phyloP scores from a whole-genome alignment of 2,888 invertebrate genomes.

The Myopa tessellatipennis region DNA sequence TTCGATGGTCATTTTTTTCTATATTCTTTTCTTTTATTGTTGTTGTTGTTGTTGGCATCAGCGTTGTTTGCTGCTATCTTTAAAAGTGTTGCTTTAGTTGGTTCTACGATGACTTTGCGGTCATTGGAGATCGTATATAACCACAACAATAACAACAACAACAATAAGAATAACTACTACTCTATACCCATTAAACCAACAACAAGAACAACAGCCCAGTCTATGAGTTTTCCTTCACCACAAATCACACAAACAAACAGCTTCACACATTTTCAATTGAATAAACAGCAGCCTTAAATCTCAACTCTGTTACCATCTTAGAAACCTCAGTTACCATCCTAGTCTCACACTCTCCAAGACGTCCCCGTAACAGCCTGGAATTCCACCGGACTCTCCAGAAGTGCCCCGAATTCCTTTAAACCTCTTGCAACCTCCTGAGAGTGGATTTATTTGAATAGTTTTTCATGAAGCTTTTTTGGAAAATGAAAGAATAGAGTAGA shows the following conservation, averaged over 20 bases:
- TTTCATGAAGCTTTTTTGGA: no score
- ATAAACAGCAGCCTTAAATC: neutral
- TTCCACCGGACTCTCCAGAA: no score
- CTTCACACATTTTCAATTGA: conserved; percentile 21
- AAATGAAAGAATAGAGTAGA: no score
- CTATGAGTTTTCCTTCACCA: neutral
- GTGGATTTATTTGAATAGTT: no score
- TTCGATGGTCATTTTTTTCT: conserved; percentile 11
- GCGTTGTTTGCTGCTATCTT: neutral
- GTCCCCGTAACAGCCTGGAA: no score
- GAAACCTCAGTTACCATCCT: neutral
- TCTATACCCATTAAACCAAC: neutral
- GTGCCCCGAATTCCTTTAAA: no score
- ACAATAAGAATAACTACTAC: neutral
- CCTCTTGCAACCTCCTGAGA: no score
- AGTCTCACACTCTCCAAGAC: neutral
- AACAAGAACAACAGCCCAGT: conserved; percentile 16
- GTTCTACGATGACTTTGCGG: conserved; percentile 41
- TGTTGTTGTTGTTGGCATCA: conserved; percentile 14
- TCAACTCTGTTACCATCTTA: neutral
- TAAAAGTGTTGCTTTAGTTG: conserved; percentile 30
- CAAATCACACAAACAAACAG: conserved; percentile 4
- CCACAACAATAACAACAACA: conserved; percentile 24
- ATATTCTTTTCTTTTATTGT: neutral
- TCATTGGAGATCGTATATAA: conserved; percentile 28